phyloP scores from a whole-genome alignment of 2,888 invertebrate species.

The Brachyptera risi region DNA sequence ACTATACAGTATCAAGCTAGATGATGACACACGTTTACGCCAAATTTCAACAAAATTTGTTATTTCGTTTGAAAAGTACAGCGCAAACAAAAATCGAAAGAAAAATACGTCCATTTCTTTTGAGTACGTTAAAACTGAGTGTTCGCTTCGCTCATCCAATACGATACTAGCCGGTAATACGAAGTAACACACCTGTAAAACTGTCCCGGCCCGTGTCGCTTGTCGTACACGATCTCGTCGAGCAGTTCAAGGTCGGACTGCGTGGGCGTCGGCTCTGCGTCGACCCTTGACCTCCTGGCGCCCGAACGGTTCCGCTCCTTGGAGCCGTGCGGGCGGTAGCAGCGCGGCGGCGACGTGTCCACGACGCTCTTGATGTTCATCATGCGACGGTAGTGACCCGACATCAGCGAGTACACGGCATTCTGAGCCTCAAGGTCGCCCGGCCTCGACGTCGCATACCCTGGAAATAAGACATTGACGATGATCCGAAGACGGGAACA shows the following conservation, averaged over 20 bases:
- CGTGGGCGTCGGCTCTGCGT: neutral
- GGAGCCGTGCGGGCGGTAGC: conserved; percentile 30
- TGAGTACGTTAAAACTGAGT: no score
- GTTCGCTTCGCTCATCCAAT: no score
- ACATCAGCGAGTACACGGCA: conserved; percentile 42
- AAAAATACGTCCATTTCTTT: no score
- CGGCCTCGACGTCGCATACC: no score
- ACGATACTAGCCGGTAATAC: no score
- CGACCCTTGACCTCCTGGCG: neutral
- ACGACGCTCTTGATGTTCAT: conserved; percentile 43
- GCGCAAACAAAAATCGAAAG: no score
- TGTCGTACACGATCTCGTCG: conserved; percentile 25
- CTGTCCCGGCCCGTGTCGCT: conserved; percentile 18
- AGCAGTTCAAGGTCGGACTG: conserved; percentile 22
- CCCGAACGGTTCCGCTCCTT: conserved; percentile 27
- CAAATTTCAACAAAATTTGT: no score
- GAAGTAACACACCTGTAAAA: conserved; percentile 19
- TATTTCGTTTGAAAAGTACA: no score
- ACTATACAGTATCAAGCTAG: no score
- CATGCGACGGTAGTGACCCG: conserved; percentile 46
- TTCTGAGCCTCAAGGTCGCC: neutral
- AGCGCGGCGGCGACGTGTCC: conserved; percentile 42
- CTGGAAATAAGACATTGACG: no score
- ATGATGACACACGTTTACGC: no score
- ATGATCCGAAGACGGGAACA: no score